These are phyloP conservation scores for Lepidostoma basale DNA, from an alignment of 1,140 invertebrate species.

Conservation along the genomic window DNA sequence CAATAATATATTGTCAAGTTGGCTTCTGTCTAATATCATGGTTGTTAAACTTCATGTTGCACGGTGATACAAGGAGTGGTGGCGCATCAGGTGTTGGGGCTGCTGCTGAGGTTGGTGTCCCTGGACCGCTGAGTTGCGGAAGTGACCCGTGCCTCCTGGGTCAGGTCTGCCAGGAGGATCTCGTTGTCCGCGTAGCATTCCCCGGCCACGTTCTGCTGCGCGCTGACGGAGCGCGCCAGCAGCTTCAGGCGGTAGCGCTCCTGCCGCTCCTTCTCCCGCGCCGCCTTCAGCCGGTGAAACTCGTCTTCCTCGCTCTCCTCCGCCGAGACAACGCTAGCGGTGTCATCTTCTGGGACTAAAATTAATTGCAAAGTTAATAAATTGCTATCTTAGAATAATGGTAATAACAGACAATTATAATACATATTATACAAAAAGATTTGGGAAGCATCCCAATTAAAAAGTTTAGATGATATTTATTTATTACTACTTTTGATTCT, in stretches of 20 bases:
- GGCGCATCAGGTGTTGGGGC: conserved; percentile 16
- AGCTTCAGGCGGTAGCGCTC: conserved; percentile 57
- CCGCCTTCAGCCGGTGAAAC: conserved; percentile 54
- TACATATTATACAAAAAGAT: too few relatives aligned
- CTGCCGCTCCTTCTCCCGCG: conserved; percentile 52
- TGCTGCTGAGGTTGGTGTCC: conserved; percentile 2
- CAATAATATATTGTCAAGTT: too few relatives aligned
- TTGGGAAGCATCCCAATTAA: too few relatives aligned
- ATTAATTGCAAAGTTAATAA: too few relatives aligned
- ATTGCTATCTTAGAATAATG: too few relatives aligned
- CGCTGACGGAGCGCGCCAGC: conserved; percentile 57
- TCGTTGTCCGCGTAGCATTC: conserved; percentile 35
- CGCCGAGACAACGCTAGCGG: conserved; percentile 26
- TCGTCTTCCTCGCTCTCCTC: conserved; percentile 47
- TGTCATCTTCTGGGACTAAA: conserved; percentile 43
- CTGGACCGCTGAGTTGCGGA: neutral
- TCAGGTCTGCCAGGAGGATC: conserved; percentile 34
- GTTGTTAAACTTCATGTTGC: too few relatives aligned
- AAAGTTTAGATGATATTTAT: too few relatives aligned
- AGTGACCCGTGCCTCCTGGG: conserved; percentile 4
- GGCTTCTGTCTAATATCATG: too few relatives aligned
- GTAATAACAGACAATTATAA: too few relatives aligned
- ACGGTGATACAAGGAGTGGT: too few relatives aligned
- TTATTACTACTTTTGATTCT: too few relatives aligned
- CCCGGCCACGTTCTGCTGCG: conserved; percentile 52